Base-by-base conservation (phyloP, 2,113 vertebrate species). In the Centropus unirufus region DNA sequence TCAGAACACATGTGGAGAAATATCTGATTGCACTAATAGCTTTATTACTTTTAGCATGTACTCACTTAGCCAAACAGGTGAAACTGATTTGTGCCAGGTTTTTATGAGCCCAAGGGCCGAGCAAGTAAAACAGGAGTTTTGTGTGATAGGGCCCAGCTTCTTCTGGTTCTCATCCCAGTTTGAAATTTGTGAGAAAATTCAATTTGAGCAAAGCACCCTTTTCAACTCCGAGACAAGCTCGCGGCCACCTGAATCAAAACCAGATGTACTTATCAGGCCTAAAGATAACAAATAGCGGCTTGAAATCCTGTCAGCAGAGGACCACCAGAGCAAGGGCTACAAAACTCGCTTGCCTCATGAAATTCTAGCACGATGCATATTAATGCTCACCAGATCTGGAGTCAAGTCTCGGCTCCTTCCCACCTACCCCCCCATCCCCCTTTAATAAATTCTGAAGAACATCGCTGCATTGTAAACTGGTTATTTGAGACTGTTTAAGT, bases 131-230 rank as follows among this genome's bases (percentile, higher is more conserved):
- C 67, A 52, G 94, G 96, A 87, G 96, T 97, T 97, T 97, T 97
- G 97, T 98, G 97, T 98, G 98, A 97, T 97, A 97, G 86, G 97
- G 97, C 95, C 95, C 91, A 90, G 97, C 97, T 97, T 97, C 97
- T 98, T 98, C 97, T 98, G 98, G 97, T 98, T 98, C 97, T 93
- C 97, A 98, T 98, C 98, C 98, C 96, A 94, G 97, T 96, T 97
- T 98, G 98, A 98, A 98, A 98, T 98, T 97, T 98, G 98, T 99
- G 98, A 99, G 99, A 99, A 97, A 99, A 99, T 99, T 99, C 98
- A 99, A 99, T 99, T 99, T 98, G 97, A 97, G 95, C 76, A 95
- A 97, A 96, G 87, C 94, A 97, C 98, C 97, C 98, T 98, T 98
- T 98, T 98, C 98, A 98, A 99, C 98, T 98, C 98, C 96, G 98